phyloP scores from a whole-genome alignment of 2,888 invertebrate species.

The Idaea aversata region DNA sequence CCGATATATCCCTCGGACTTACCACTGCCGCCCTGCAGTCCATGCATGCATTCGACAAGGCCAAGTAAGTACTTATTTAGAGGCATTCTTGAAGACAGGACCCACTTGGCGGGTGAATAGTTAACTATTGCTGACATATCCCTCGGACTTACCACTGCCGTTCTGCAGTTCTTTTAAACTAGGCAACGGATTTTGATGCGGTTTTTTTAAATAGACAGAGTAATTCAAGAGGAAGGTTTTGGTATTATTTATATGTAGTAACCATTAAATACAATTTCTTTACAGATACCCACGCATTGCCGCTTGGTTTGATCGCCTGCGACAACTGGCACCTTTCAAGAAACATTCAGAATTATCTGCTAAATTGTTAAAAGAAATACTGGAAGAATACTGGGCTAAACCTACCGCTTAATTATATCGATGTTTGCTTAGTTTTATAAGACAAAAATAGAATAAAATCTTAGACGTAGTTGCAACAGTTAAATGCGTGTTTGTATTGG shows the following conservation, averaged over 20 bases:
- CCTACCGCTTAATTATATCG: no score
- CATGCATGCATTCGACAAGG: slow-evolving; percentile 22
- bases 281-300: slow-evolving; percentile 39
- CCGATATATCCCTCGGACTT: slow-evolving; percentile 30
- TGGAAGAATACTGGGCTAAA: neutral
- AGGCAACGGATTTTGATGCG: no score
- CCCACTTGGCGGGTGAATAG: slow-evolving; percentile 31
- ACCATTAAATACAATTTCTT: neutral
- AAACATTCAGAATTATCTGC: slow-evolving; percentile 17
- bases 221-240: no score
- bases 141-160: slow-evolving; percentile 25
- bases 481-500: no score
- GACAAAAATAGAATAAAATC: no score
- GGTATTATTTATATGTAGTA: neutral
- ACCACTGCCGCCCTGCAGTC: slow-evolving; percentile 22
- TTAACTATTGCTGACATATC: slow-evolving; percentile 35
- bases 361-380: neutral
- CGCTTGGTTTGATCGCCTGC: slow-evolving; percentile 40
- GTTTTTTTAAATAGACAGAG: no score
- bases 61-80: slow-evolving; percentile 18
- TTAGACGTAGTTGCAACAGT: no score
- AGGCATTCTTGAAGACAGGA: slow-evolving; percentile 7
- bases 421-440: no score
- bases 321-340: slow-evolving; percentile 38
- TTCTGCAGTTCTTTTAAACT: slow-evolving; percentile 20